phyloP scores from a whole-genome alignment of 2,113 vertebrate genomes.

The Pseudorectes ferrugineus region DNA sequence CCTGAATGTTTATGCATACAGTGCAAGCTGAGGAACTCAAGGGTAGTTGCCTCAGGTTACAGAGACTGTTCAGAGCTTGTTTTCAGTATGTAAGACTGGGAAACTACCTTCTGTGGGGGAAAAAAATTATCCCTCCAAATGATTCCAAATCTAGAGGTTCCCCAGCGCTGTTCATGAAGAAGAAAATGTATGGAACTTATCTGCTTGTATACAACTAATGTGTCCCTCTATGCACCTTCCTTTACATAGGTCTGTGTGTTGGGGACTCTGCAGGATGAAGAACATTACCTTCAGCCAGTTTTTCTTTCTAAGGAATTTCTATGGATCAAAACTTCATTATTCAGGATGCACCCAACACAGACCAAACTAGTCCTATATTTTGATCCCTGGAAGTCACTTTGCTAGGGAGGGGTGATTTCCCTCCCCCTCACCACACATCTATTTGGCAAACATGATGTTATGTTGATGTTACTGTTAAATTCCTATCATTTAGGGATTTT shows the following conservation, averaged over 20 bases:
- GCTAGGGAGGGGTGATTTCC: not conserved
- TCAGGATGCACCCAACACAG: not conserved
- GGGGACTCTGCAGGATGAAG: not conserved
- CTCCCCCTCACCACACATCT: fast-evolving
- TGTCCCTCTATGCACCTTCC: not conserved
- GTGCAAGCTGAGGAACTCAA: not conserved
- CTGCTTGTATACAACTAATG: not conserved
- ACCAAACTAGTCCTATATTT: not conserved
- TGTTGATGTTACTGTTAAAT: not conserved
- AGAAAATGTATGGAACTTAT: not conserved
- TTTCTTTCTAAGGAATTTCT: not conserved
- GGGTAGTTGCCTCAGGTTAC: not conserved
- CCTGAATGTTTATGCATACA: not conserved
- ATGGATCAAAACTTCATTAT: not conserved
- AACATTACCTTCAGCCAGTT: not conserved
- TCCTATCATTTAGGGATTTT: not conserved
- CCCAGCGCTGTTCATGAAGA: not conserved
- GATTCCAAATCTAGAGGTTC: not conserved
- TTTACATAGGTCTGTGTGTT: not conserved
- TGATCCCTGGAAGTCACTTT: not conserved
- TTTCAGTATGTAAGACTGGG: not conserved
- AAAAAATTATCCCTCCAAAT: not conserved
- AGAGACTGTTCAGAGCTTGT: not conserved
- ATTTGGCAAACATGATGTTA: not conserved
- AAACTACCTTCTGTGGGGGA: not conserved